Evolutionary conservation across 2,888 invertebrate species (phyloP), one percentile per base, ranked within the genome.

Genomic region (Serripes groenlandicus): DNA sequence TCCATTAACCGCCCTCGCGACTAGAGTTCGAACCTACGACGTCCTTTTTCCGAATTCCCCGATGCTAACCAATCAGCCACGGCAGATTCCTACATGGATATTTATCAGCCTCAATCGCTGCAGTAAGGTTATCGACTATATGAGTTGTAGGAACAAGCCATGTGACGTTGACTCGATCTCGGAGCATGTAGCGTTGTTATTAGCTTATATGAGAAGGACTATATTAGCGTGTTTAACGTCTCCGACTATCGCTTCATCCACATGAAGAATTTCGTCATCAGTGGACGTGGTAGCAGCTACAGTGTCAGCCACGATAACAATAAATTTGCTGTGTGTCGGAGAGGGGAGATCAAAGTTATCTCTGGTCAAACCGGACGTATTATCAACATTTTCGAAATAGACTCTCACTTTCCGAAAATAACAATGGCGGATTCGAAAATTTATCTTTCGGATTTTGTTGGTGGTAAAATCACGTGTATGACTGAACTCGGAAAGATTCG

Each of bases 231-330:
- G 3, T 86, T 73, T 52, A 70, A 54, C n/a, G n/a, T n/a, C n/a
- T n/a, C n/a, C n/a, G n/a, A n/a, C n/a, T 1, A 73, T 18, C 69
- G 79, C 21, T 54, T 86, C 15, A 74, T 60, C 34, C 83, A 86
- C 42, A 32, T 75, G 1, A 69, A 72, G 32, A 76, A 86, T 62
- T 11, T 86, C 21, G 62, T 70, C 3, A 73, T 86, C 11, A 78
- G 83, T 30, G 86, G 86, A 18, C 62, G 79, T n/a, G 86, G 86
- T 0, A 83, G 86, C 0, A 86, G 86, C 42, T 86, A 86, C 54
- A 86, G 86, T 34, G 32, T 86, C 18, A 75, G 78, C n/a, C 64
- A 35, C 32, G 52, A 78, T 30, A 83, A 76, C 35, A 78, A 74
- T 56, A 81, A 49, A 35, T 73, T 86, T 66, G 86, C 86, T 5